Evolutionary conservation across 2,113 vertebrate species (phyloP), one percentile per base, ranked within the genome.

Genomic region (Scomber colias): DNA sequence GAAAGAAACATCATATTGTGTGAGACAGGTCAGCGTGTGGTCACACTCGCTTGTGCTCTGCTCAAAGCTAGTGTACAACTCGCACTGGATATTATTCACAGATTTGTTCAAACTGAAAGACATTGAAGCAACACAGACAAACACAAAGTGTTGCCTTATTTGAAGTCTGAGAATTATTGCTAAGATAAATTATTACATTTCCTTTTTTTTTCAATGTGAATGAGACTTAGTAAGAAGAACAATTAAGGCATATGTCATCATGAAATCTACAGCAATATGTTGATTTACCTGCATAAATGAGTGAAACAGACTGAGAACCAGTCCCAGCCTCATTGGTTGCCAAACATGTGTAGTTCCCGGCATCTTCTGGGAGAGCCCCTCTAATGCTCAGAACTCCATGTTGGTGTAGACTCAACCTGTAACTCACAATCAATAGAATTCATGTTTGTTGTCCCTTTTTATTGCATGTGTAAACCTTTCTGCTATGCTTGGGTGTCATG

Each of bases 281-380:
- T 71, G n/a, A 65, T 88, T 94, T 90, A 0, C 96, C 97, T 83
- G 85, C 89, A 82, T 92, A 95, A 51, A 74, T 93, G 7, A 96
- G 83, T 14, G 81, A 69, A 12, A 81, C 90, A 4, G 77, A 73
- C 40, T 94, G 92, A 63, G 83, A 90, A 49, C 81, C 86, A 2
- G 67, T 90, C 50, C 97, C 97, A 49, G 95, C 93, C 2, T 86
- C 70, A 1, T 96, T 98, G 88, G 87, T 59, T 6, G 97, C 97
- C 0, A 85, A 77, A 88, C 97, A 99, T 77, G 94, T 97, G 88
- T 99, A 99, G 86, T 96, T 97, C 87, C 97, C 97, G 66, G 96
- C 95, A 88, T 99, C 96, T 90, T 96, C 95, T n/a, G 95, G 95
- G 76, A 91, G 68, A 1, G 97, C 92, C 2, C 80, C 94, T 69